Evolutionary conservation across 2,888 invertebrate genomes (phyloP).

Genomic region (Morpho helenor): DNA sequence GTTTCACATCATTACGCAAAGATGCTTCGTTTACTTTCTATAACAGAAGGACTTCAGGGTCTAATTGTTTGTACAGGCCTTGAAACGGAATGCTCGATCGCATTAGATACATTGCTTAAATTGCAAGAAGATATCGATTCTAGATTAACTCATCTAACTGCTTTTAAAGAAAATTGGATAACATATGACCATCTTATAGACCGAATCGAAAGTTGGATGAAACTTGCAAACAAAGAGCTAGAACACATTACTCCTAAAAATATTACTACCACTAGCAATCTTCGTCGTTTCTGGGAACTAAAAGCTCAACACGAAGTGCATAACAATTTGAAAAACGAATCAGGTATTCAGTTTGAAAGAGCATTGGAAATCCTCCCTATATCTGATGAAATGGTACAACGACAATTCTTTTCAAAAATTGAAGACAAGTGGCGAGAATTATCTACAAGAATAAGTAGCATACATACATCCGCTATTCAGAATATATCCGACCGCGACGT

Average conservation of each 20-base stretch:
- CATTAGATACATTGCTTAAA: conserved; percentile 84
- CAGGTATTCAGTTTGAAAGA: conserved; percentile 86
- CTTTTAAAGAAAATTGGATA: conserved; percentile 89
- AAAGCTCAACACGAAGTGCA: conserved; percentile 93
- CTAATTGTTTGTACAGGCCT: conserved; percentile 86
- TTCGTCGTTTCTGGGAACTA: conserved; percentile 92
- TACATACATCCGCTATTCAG: conserved; percentile 83
- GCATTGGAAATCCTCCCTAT: conserved; percentile 88
- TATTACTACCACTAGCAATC: conserved; percentile 83
- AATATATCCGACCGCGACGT: conserved; percentile 86
- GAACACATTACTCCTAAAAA: conserved; percentile 82
- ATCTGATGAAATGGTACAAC: conserved; percentile 90
- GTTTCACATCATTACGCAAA: conserved; percentile 89
- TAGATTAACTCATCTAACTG: conserved; percentile 83
- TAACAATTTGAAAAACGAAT: conserved; percentile 86
- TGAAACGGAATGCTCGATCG: conserved; percentile 85
- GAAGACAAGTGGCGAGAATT: conserved; percentile 87
- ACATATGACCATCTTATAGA: conserved; percentile 86
- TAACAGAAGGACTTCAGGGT: conserved; percentile 86
- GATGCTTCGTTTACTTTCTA: conserved; percentile 84
- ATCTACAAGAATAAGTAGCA: conserved; percentile 80
- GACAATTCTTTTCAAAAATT: conserved; percentile 87
- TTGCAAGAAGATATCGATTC: conserved; percentile 88
- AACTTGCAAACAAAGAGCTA: conserved; percentile 85
- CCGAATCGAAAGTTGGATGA: conserved; percentile 88